Evolutionary conservation across 1,140 invertebrate species (phyloP), one percentile per base, ranked within the genome.

Genomic region (Drosophila triauraria): DNA sequence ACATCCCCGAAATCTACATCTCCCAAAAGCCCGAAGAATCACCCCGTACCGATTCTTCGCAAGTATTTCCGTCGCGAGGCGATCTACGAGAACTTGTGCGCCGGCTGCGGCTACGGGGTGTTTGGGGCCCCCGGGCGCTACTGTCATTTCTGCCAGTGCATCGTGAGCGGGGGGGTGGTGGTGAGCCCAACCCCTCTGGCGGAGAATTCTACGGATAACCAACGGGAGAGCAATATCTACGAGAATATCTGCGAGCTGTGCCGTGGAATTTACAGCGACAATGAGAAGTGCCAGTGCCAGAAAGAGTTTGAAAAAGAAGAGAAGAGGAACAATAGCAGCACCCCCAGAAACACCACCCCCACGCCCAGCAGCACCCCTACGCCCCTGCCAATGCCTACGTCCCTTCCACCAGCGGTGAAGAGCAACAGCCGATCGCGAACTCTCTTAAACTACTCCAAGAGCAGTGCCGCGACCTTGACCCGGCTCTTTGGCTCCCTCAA

Each of bases 31-130:
- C 42, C 40, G 1, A 42, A 27, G 38, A 38, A 35, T 60, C 48
- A 51, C 6, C 20, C 43, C 48, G 57, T 71, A 44, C 58, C 81
- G 46, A 78, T 82, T 61, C 65, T 92, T 59, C 75, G 77, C 57
- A 92, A 91, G 54, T 91, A 91, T 57, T 92, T 92, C 75, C 80
- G 72, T 7, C 75, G 79, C 42, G 87, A 79, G 57, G 70, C 69
- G 10, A 86, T 91, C 68, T 92, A 92, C 57, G 91, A 92, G 62
- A 92, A 92, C 80, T 35, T 92, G n/a, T 92, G 91, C 44, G 80
- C 77, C 23, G 91, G 91, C 54, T 92, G 91, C 38, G 91, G 91
- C 44, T 92, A 92, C 40, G 91, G 91, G 3, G 87, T 92, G 5
- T 92, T 92, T 42, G 84, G 61, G 2, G 86, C 91, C n/a, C 76